Evolutionary conservation across 1,140 invertebrate species (phyloP).

Genomic region (Drosophila sechellia): DNA sequence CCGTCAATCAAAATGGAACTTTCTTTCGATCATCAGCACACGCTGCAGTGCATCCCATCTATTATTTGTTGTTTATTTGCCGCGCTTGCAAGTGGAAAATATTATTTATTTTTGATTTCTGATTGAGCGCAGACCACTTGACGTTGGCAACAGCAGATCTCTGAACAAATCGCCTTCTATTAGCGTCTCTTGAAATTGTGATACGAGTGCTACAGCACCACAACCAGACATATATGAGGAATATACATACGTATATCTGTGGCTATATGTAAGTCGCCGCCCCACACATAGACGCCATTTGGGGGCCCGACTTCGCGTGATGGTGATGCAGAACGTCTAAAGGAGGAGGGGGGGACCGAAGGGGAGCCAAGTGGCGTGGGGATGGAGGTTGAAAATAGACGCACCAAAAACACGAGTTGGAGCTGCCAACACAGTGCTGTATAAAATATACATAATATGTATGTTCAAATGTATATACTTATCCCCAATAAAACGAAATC

Average conservation of each 20-base stretch:
- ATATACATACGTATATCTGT: neutral
- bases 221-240: no score
- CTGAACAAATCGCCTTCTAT: conserved; percentile 42
- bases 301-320: conserved; percentile 59
- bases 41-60: conserved; percentile 25
- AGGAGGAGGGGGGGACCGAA: conserved; percentile 1
- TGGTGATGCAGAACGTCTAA: conserved; percentile 56
- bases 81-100: conserved; percentile 50
- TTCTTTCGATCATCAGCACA: conserved; percentile 53
- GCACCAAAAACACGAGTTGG: conserved; percentile 25
- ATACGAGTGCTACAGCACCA: conserved; percentile 9
- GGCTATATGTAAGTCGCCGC: conserved; percentile 23
- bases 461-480: neutral
- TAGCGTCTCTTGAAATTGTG: conserved; percentile 46
- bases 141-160: conserved; percentile 64
- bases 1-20: conserved; percentile 76
- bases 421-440: conserved; percentile 18
- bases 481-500: conserved; percentile 19
- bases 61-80: conserved; percentile 41
- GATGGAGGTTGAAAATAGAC: conserved; percentile 45
- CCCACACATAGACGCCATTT: conserved; percentile 41
- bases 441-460: conserved; percentile 15
- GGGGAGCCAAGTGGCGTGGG: conserved; percentile 10
- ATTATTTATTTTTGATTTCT: conserved; percentile 56
- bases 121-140: conserved; percentile 52